Percentiles rank a stretch among this genome's conserved stretches.
phyloP scores from a whole-genome alignment of 2,113 vertebrate genomes.

The Baryphthengus martii region DNA sequence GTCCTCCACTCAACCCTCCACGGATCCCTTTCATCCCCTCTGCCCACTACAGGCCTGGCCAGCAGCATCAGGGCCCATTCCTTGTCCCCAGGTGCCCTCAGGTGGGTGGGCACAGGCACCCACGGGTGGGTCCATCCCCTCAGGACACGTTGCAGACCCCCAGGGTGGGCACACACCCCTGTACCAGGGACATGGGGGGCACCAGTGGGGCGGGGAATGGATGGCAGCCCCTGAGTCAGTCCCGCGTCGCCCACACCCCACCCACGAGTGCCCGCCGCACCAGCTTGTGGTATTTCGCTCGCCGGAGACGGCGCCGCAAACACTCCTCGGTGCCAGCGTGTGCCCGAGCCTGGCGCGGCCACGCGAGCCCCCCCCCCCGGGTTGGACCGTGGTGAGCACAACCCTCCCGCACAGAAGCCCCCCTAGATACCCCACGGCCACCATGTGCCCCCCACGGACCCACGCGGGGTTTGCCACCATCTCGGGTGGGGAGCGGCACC shows the following conservation, averaged over 20 bases:
- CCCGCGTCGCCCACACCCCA: conserved; percentile 24
- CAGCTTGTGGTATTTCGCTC: conserved; percentile 81
- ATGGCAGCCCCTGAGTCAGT: conserved; percentile 77
- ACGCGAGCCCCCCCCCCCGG: conserved; percentile 38
- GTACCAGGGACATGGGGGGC: neutral
- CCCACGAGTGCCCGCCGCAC: conserved; percentile 69
- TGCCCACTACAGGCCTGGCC: neutral
- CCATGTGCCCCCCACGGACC: neutral
- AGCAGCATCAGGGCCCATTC: neutral
- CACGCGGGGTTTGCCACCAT: neutral
- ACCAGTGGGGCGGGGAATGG: neutral
- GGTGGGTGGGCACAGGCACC: neutral
- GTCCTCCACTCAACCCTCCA: neutral
- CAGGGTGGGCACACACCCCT: no score
- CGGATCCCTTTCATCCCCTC: no score
- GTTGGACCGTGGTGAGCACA: neutral
- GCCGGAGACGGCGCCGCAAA: conserved; percentile 78
- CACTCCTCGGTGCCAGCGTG: conserved; percentile 73
- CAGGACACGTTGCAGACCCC: neutral
- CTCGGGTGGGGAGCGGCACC: neutral
- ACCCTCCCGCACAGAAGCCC: neutral
- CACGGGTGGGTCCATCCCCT: neutral
- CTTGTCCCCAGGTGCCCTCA: neutral
- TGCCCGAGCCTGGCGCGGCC: conserved; percentile 58
- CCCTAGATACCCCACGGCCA: neutral